A percentile compares a stretch with the other conserved stretches of the same genome.
Conservation (phyloP, 2,113 vertebrate species). For the Chascanopsetta lugubris region DNA sequence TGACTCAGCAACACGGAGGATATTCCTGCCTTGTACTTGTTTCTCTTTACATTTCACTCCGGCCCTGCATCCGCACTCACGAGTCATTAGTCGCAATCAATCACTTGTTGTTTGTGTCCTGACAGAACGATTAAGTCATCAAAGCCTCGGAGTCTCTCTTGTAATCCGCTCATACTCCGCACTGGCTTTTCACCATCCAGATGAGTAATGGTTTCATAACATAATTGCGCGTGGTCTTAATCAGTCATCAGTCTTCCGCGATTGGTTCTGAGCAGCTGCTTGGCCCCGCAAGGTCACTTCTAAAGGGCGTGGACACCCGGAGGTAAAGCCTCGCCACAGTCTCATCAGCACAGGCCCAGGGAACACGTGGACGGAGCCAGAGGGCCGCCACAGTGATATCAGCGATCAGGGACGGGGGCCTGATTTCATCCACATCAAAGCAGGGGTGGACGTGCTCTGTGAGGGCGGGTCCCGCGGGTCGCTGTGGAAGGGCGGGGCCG, state of each 20-base stretch:
- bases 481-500: conserved; percentile 17
- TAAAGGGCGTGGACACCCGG: neutral
- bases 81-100: conserved; percentile 56
- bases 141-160: conserved; percentile 25
- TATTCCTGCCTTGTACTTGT: conserved; percentile 8
- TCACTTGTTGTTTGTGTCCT: conserved; percentile 32
- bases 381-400: conserved; percentile 22
- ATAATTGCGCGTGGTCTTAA: conserved; percentile 21
- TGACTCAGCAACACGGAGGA: conserved; percentile 60
- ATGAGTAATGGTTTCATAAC: conserved; percentile 39
- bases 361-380: conserved; percentile 37
- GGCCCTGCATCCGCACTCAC: conserved; percentile 35
- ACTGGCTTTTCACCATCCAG: conserved; percentile 19
- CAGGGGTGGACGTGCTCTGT: conserved; percentile 30
- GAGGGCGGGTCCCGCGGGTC: conserved; percentile 31
- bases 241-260: conserved; percentile 16
- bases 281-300: conserved; percentile 35
- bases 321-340: conserved; percentile 3
- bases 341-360: conserved; percentile 34
- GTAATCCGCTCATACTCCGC: conserved; percentile 23
- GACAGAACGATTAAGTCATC: conserved; percentile 48
- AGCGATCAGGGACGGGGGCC: conserved; percentile 35
- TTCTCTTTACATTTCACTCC: conserved; percentile 45
- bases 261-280: conserved; percentile 9
- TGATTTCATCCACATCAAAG: conserved; percentile 63